Evolutionary conservation across 2,113 vertebrate species (phyloP).

Genomic region (Grantiella picta): DNA sequence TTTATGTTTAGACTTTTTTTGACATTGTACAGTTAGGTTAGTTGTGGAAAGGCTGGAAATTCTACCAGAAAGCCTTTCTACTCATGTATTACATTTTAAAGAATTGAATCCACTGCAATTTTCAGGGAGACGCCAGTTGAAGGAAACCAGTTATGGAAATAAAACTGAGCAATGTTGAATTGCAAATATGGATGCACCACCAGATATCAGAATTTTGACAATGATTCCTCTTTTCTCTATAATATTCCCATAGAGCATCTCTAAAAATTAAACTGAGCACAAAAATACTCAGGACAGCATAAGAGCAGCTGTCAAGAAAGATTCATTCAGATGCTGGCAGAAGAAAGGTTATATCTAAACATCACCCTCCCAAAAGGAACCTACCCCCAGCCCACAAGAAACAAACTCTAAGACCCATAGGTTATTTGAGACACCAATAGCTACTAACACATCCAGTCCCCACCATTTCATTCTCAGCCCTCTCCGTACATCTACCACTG

Average conservation of each 20-base stretch:
- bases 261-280: not conserved
- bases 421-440: not conserved
- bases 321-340: not conserved
- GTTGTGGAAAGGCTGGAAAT: not conserved
- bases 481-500: not conserved
- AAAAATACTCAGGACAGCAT: not conserved
- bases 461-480: not conserved
- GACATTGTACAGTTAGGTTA: not conserved
- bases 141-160: not conserved
- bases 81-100: not conserved
- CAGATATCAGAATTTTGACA: not conserved
- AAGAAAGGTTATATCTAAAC: not conserved
- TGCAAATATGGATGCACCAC: rapidly evolving
- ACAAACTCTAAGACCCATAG: not conserved
- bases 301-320: not conserved
- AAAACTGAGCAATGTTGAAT: not conserved
- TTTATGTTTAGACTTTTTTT: not conserved
- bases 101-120: not conserved
- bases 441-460: not conserved
- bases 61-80: not conserved
- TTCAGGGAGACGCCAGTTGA: not conserved
- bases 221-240: not conserved
- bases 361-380: not conserved
- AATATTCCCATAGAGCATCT: not conserved
- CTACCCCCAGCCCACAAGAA: not conserved